phyloP scores from a whole-genome alignment of 2,113 vertebrate genomes.

The Elephantulus edwardii region DNA sequence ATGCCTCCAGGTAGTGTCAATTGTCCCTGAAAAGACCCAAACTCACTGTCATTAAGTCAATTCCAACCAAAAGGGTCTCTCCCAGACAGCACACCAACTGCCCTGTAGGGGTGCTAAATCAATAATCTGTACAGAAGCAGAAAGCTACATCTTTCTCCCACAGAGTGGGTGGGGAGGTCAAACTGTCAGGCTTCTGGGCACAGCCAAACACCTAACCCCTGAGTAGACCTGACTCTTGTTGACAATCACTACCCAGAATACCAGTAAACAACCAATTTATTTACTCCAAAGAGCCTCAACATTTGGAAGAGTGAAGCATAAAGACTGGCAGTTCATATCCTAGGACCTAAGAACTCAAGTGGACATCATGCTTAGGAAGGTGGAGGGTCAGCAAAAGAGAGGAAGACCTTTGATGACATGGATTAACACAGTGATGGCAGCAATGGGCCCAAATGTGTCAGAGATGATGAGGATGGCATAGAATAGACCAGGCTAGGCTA shows the following conservation, averaged over 20 bases:
- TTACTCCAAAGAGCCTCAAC: neutral
- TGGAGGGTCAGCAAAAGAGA: too few relatives aligned
- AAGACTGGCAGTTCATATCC: neutral
- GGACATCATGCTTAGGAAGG: too few relatives aligned
- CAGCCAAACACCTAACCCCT: neutral
- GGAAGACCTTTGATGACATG: too few relatives aligned
- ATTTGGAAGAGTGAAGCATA: neutral
- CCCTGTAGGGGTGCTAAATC: neutral
- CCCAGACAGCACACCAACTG: neutral
- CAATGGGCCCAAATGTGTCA: too few relatives aligned
- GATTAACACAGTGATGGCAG: too few relatives aligned
- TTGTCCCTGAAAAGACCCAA: neutral
- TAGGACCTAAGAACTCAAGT: neutral
- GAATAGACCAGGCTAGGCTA: too few relatives aligned
- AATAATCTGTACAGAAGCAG: neutral
- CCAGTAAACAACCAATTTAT: neutral
- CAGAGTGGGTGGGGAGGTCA: neutral
- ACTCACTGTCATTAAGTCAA: neutral
- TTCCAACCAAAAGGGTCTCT: neutral
- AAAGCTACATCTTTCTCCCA: neutral
- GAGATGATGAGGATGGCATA: too few relatives aligned
- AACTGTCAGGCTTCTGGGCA: neutral
- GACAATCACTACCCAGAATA: neutral
- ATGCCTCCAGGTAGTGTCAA: neutral
- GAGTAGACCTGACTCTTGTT: neutral